Evolutionary conservation across 2,113 vertebrate species (phyloP), one percentile per base, ranked within the genome.

Genomic region (Hiodon tergisus): DNA sequence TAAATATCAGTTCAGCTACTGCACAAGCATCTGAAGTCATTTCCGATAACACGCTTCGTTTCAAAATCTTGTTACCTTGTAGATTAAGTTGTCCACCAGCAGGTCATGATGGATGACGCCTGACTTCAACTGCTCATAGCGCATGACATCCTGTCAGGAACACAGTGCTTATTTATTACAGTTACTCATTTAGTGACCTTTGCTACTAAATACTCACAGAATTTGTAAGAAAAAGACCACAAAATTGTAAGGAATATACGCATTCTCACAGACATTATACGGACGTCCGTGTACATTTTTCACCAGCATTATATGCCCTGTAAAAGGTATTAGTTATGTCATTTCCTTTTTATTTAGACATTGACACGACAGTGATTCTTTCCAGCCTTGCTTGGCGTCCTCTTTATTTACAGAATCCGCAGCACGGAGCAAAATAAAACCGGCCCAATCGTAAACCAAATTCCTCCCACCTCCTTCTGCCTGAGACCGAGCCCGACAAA

Each of bases 31-130:
- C 31, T 31, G 31, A 31, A 31, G 31, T 31, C 31, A 31, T 31
- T 31, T 31, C 60, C 60, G 14, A 66, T 48, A 50, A 47, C 52
- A 47, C 31, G 14, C 50, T 14, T 67, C 54, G 4, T 13, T 54
- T 1, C 3, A 16, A 48, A 47, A 46, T 14, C 67, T 17, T 48
- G 63, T 52, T 88, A 97, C 97, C 93, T 99, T 99, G 83, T 97
- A 98, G 87, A 98, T 97, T 67, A 98, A 89, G 85, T 91, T 96
- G 88, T 99, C 97, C 86, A 98, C 95, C 86, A 99, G 88, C 88
- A 99, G 93, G 83, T 96, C 85, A 1, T 99, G 92, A 68, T 97
- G 94, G 78, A 99, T 94, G 81, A 99, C 97, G 80, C 95, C 96
- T 0, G 95, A 94, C 82, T 93, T 98, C 14, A 99, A 93, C 82